Evolutionary conservation across 2,888 invertebrate species (phyloP), one percentile per base, ranked within the genome.

Genomic region (Brachyptera putata): DNA sequence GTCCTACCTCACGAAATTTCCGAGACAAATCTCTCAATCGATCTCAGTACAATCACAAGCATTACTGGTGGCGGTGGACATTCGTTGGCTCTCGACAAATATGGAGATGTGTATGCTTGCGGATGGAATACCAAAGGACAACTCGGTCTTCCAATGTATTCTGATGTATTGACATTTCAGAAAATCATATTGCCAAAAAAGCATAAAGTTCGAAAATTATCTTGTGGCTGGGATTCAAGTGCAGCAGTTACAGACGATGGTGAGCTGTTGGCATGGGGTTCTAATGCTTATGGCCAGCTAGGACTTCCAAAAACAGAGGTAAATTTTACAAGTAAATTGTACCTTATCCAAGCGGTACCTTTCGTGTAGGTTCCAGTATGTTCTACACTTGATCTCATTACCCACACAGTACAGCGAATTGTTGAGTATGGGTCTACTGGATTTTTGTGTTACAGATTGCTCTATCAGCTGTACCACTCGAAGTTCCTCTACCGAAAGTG

Each of bases 161-260:
- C 60, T 7, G 60, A 57, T 21, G n/a, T 41, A 21, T 16, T 58
- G 21, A 62, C 48, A 25, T 69, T 74, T 34, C 59, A 61, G 30
- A 58, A 57, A 63, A 61, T 74, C 24, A 61, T 65, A 0, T 57
- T 58, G 36, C 61, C 71, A 0, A 50, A 66, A 74, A 69, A 77
- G 73, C 70, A 78, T 67, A 71, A 70, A 61, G 81, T 89, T 64
- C 78, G 77, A 57, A 80, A 83, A 65, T 77, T 90, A 61, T 81
- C 83, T 34, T 87, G 88, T 67, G 91, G 91, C n/a, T 91, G 91
- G 90, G 89, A 91, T 70, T 85, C 85, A 65, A 89, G 88, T 59
- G 85, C 87, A 66, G 90, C 86, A 41, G 79, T 91, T 18, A 84
- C 87, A 22, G 79, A 82, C 69, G 81, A 83, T 64, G 82, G 85